Conservation (phyloP, 2,888 invertebrate genomes). For the Rotaria macrura region DNA sequence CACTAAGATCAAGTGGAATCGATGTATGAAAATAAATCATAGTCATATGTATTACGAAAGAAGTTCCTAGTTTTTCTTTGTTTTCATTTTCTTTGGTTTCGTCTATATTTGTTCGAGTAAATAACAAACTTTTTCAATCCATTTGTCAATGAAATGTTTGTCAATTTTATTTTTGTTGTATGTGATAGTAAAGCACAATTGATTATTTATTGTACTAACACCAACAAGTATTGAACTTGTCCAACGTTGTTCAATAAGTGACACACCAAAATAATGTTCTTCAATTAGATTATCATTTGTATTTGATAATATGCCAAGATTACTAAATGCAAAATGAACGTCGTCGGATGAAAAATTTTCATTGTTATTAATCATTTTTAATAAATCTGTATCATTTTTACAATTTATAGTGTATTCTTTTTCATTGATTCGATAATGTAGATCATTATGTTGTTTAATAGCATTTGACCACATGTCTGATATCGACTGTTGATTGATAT, state of each 20-base stretch:
- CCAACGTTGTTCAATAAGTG: conserved; percentile 18
- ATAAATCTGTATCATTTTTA: conserved; percentile 7
- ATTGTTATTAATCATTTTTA: conserved; percentile 18
- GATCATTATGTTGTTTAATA: neutral
- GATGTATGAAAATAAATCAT: neutral
- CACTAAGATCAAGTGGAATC: conserved; percentile 22
- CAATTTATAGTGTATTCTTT: neutral
- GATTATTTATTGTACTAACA: neutral
- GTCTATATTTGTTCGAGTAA: neutral
- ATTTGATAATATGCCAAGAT: conserved; percentile 9
- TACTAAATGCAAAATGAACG: conserved; percentile 15
- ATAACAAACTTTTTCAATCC: neutral
- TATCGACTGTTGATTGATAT: neutral
- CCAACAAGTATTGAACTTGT: neutral
- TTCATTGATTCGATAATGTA: neutral
- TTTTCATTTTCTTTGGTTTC: neutral
- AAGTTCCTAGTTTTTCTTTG: neutral
- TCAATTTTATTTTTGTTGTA: neutral
- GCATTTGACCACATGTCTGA: neutral
- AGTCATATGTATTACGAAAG: neutral
- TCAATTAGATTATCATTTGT: neutral
- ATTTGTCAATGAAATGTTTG: neutral
- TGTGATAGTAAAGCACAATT: neutral
- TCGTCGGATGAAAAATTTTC: neutral
- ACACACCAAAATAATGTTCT: conserved; percentile 7